These are phyloP conservation scores for Mus spicilegus DNA, from an alignment of 2,113 vertebrate genomes.

Conservation along the genomic window DNA sequence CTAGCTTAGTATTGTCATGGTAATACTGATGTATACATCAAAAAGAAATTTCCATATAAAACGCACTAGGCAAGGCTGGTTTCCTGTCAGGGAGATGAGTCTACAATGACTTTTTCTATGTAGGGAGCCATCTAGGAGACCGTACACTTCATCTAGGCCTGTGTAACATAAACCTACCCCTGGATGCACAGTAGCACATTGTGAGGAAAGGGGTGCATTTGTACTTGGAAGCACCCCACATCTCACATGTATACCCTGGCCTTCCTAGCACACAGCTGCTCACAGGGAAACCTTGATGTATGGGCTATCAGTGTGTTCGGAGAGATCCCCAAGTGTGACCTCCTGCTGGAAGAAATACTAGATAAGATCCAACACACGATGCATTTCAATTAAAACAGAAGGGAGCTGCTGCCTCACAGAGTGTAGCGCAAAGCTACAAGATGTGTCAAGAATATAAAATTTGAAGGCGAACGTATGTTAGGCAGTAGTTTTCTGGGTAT, in stretches of 20 bases:
- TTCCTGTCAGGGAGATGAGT: background rate
- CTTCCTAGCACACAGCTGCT: background rate
- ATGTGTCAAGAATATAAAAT: constrained; percentile 40
- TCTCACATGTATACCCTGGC: background rate
- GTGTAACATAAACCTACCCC: background rate
- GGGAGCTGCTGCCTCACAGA: constrained; percentile 30
- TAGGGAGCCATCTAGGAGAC: background rate
- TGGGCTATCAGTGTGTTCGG: constrained; percentile 69
- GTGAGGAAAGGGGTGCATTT: background rate
- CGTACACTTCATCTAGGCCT: background rate
- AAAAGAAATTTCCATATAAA: background rate
- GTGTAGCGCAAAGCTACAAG: constrained; percentile 25
- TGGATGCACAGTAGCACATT: rapidly evolving
- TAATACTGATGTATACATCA: background rate
- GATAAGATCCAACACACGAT: constrained; percentile 56
- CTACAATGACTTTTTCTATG: background rate
- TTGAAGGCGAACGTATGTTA: constrained; percentile 22
- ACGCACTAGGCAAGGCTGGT: background rate
- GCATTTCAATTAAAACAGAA: constrained; percentile 75
- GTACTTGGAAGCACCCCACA: background rate
- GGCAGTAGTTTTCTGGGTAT: background rate
- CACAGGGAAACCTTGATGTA: constrained; percentile 60
- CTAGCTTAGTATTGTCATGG: constrained; percentile 46
- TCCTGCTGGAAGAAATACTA: constrained; percentile 73
- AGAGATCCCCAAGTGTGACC: constrained; percentile 66